Conservation (phyloP, 2,113 vertebrate species). For the Tachuris rubrigastra region DNA sequence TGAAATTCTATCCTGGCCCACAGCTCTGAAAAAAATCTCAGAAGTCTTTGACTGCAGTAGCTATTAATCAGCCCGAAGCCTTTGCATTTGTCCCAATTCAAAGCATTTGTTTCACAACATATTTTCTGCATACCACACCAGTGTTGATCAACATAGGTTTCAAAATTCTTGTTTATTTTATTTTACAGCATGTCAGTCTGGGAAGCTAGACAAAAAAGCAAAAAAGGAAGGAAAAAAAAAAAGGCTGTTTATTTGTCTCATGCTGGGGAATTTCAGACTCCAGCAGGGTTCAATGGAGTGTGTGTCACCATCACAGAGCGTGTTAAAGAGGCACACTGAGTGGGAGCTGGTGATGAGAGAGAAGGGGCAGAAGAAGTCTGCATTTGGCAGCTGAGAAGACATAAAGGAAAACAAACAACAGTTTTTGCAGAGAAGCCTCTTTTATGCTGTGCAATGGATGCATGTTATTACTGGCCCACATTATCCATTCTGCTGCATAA, state of each 20-base stretch:
- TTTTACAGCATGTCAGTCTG: constrained; percentile 43
- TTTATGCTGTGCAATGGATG: neutral
- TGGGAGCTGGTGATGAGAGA: constrained; percentile 26
- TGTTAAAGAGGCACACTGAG: constrained; percentile 35
- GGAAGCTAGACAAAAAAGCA: constrained; percentile 16
- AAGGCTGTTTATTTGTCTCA: constrained; percentile 56
- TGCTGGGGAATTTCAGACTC: constrained; percentile 33
- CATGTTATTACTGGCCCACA: neutral
- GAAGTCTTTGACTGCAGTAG: constrained; percentile 48
- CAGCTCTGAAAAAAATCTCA: constrained; percentile 27
- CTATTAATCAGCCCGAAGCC: constrained; percentile 52
- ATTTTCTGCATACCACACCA: constrained; percentile 46
- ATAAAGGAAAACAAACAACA: constrained; percentile 32
- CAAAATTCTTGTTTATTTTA: constrained; percentile 50
- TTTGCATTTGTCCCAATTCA: constrained; percentile 58
- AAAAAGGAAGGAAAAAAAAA: neutral
- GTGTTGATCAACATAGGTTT: constrained; percentile 47
- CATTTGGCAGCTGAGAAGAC: constrained; percentile 18
- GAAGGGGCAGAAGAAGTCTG: constrained; percentile 1
- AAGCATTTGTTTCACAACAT: constrained; percentile 53
- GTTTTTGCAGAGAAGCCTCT: neutral
- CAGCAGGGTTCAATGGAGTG: constrained; percentile 27
- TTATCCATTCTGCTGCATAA: neutral
- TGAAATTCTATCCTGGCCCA: constrained; percentile 58
- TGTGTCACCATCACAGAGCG: constrained; percentile 34